These are phyloP conservation scores for Cariama cristata DNA, from an alignment of 2,113 vertebrate species.

Conservation along the genomic window DNA sequence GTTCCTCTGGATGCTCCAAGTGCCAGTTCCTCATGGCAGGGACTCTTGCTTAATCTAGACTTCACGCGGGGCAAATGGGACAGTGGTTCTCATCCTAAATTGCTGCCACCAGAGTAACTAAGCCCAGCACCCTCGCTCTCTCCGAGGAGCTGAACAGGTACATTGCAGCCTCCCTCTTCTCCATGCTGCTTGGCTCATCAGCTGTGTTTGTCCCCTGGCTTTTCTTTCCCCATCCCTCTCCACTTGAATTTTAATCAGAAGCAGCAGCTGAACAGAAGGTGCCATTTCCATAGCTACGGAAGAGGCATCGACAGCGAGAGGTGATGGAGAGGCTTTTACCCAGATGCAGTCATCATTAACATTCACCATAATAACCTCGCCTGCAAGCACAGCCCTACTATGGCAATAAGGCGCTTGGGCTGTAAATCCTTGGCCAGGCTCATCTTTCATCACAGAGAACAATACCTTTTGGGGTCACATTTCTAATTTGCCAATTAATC, in stretches of 20 bases:
- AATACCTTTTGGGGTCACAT: background rate
- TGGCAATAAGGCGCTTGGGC: background rate
- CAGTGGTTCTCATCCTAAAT: background rate
- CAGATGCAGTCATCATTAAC: slow-evolving; percentile 10
- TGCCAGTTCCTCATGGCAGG: background rate
- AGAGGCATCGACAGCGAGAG: background rate
- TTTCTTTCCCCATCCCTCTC: background rate
- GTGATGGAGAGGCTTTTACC: slow-evolving; percentile 26
- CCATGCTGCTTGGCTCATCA: background rate
- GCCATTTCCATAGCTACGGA: slow-evolving; percentile 26
- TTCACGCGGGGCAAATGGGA: background rate
- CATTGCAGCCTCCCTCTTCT: background rate
- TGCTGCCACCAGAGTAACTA: background rate
- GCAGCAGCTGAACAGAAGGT: slow-evolving; percentile 18
- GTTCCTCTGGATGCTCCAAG: background rate
- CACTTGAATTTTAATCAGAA: background rate
- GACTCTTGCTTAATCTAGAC: background rate
- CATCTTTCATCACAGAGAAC: background rate
- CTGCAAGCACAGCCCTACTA: background rate
- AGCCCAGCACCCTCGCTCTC: background rate
- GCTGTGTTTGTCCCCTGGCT: background rate
- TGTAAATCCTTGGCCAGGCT: background rate
- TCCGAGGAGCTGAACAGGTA: background rate
- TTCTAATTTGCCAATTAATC: background rate
- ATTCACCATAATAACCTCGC: background rate